A percentile compares a stretch with the other conserved stretches of the same genome.
These are phyloP conservation scores for Labia minor DNA, from an alignment of 2,888 invertebrate genomes.

Conservation along the genomic window DNA sequence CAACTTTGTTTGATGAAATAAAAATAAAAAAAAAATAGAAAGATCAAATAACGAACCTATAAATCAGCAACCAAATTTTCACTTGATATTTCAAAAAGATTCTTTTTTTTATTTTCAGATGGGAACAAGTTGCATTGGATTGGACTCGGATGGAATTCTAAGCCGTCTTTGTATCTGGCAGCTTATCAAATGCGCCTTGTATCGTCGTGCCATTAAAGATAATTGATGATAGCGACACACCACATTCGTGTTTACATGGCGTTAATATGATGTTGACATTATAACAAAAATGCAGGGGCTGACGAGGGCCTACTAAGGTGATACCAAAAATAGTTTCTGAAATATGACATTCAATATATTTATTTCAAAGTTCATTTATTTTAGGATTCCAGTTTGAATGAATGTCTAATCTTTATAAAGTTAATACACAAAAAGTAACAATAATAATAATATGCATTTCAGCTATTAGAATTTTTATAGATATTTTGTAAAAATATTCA, in stretches of 20 bases:
- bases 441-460: too few relatives aligned
- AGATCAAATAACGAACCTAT: background rate
- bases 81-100: background rate
- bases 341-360: too few relatives aligned
- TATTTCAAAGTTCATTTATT: too few relatives aligned
- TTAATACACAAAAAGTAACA: too few relatives aligned
- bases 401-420: too few relatives aligned
- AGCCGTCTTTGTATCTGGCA: background rate
- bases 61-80: background rate
- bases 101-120: background rate
- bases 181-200: constrained; percentile 1
- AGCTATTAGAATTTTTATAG: too few relatives aligned
- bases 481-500: too few relatives aligned
- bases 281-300: background rate
- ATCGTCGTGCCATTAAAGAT: constrained; percentile 1
- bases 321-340: background rate
- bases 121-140: background rate
- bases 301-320: background rate
- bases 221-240: constrained; percentile 8
- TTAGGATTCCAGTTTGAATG: too few relatives aligned
- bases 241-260: background rate
- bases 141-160: background rate
- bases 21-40: background rate
- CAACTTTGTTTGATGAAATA: background rate
- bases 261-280: background rate